Conservation (phyloP, 2,888 invertebrate genomes). For the Brachypterus glaber region DNA sequence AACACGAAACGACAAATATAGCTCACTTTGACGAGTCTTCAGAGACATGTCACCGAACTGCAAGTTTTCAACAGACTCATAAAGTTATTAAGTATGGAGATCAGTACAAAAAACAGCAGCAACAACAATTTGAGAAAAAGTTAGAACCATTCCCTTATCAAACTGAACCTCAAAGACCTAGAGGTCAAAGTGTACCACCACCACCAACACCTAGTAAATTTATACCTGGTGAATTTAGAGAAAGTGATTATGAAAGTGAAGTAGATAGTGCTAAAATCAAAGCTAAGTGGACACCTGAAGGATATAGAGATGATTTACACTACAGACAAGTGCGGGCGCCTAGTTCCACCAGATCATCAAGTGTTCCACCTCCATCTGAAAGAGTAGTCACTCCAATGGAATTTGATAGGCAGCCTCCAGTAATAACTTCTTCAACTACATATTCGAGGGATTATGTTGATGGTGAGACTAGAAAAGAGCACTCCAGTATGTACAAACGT, state of each 20-base stretch:
- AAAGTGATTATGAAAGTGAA: slow-evolving; percentile 64
- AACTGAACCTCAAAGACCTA: slow-evolving; percentile 38
- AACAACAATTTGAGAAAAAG: too few species aligned
- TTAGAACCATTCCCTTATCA: slow-evolving; percentile 44
- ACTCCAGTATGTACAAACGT: slow-evolving; percentile 26
- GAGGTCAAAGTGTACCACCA: slow-evolving; percentile 38
- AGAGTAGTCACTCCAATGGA: slow-evolving; percentile 52
- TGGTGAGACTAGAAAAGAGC: slow-evolving; percentile 18
- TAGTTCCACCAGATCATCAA: slow-evolving; percentile 40
- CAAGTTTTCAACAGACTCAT: slow-evolving; percentile 61
- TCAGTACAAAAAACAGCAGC: slow-evolving; percentile 32
- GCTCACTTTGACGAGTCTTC: slow-evolving; percentile 62
- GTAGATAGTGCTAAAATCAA: slow-evolving; percentile 51
- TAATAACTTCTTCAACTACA: background rate
- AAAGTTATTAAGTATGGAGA: slow-evolving; percentile 59
- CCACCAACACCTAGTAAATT: slow-evolving; percentile 56
- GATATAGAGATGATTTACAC: slow-evolving; percentile 47
- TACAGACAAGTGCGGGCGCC: slow-evolving; percentile 56
- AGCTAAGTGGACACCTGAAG: slow-evolving; percentile 55
- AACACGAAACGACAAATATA: slow-evolving; percentile 59
- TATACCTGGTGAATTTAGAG: slow-evolving; percentile 53
- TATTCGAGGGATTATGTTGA: slow-evolving; percentile 8
- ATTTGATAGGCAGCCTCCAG: slow-evolving; percentile 48
- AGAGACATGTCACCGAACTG: slow-evolving; percentile 53
- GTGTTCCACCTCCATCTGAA: slow-evolving; percentile 41